Evolutionary conservation across 2,113 vertebrate species (phyloP).

Genomic region (Coregonus clupeaformis): DNA sequence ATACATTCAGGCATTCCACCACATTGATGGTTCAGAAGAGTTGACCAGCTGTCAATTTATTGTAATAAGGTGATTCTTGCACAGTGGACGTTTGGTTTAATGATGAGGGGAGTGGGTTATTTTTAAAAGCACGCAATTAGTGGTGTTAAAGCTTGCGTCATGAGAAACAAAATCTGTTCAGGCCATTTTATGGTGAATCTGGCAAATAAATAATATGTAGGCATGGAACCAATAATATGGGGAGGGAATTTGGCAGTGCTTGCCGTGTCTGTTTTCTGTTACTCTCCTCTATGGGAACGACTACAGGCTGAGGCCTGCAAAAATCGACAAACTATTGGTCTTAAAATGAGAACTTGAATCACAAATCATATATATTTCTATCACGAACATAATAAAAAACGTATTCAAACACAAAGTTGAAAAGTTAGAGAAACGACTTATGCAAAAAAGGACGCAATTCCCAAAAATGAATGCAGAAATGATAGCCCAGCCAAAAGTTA

Average conservation of each 20-base stretch:
- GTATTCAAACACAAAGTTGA: not conserved
- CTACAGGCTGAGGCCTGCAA: constrained; percentile 68
- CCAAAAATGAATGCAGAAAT: constrained; percentile 36
- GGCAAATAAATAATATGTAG: not conserved
- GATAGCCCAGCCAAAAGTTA: constrained; percentile 26
- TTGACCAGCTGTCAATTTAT: constrained; percentile 53
- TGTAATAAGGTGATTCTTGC: constrained; percentile 48
- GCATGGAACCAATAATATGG: constrained; percentile 17
- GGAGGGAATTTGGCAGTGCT: constrained; percentile 50
- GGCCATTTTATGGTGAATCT: not conserved
- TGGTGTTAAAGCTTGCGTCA: constrained; percentile 19
- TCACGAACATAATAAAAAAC: constrained; percentile 22
- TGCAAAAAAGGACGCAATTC: constrained; percentile 5
- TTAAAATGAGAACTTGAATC: not conserved
- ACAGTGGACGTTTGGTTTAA: constrained; percentile 22
- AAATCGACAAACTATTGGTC: constrained; percentile 14
- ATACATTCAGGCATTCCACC: constrained; percentile 33
- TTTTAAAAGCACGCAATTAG: constrained; percentile 26
- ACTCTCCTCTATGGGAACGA: constrained; percentile 51
- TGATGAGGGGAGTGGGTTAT: not conserved
- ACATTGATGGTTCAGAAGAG: constrained; percentile 6
- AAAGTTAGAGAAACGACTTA: not conserved
- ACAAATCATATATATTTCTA: constrained; percentile 7
- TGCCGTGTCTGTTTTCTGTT: constrained; percentile 55
- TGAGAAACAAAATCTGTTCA: not conserved